phyloP scores from a whole-genome alignment of 2,113 vertebrate species.

The Nicator chloris region DNA sequence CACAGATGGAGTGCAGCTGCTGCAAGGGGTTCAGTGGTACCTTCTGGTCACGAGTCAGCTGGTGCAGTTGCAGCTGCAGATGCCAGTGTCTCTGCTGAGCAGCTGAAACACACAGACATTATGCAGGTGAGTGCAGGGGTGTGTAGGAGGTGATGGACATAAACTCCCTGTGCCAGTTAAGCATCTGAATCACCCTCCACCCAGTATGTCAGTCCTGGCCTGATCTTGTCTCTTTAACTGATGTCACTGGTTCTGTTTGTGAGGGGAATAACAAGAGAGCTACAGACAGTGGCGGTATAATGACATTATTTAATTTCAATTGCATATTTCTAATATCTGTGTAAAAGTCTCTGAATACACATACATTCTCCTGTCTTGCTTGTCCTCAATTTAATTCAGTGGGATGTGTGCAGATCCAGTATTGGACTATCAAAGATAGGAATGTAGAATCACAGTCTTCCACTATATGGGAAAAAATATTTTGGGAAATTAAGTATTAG shows the following conservation, averaged over 20 bases:
- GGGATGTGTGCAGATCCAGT: background rate
- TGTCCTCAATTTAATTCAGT: background rate
- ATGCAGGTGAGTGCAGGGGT: background rate
- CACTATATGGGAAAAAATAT: background rate
- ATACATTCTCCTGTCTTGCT: background rate
- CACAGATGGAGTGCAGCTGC: slow-evolving; percentile 50
- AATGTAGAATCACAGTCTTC: background rate
- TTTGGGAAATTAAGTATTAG: background rate
- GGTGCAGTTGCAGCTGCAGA: slow-evolving; percentile 29
- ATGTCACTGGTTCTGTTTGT: background rate
- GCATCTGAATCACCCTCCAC: background rate
- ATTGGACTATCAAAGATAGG: background rate
- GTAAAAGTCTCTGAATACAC: background rate
- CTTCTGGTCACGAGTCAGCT: slow-evolving; percentile 25
- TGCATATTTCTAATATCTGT: background rate
- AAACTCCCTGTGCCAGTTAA: background rate
- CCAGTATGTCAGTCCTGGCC: background rate
- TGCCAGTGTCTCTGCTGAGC: slow-evolving; percentile 11
- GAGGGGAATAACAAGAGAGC: background rate
- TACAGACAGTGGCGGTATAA: background rate
- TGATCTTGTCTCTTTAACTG: background rate
- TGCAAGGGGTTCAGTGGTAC: background rate
- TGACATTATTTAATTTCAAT: background rate
- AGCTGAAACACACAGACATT: background rate
- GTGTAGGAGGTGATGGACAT: background rate